Percentiles rank a stretch among this genome's conserved stretches.
Conservation (phyloP, 1,140 invertebrate species). For the Leptonema lineaticorne region DNA sequence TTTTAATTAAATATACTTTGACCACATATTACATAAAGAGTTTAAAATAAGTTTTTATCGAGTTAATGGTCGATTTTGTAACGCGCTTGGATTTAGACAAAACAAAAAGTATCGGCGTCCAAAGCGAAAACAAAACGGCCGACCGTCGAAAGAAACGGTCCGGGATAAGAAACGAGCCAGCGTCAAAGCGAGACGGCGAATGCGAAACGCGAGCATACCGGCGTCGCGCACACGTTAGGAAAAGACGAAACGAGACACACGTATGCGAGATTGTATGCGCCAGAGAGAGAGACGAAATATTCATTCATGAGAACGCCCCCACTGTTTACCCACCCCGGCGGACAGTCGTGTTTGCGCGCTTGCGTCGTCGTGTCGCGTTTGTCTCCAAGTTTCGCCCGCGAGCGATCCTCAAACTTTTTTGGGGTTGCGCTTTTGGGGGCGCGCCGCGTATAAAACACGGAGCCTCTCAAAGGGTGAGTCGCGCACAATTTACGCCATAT, state of each 20-base stretch:
- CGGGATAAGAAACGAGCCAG: too few species aligned
- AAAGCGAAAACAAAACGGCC: too few species aligned
- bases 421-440: not conserved
- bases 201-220: not conserved
- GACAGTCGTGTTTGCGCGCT: conserved; percentile 16
- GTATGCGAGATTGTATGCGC: not conserved
- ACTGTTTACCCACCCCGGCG: not conserved
- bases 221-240: too few species aligned
- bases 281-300: not conserved
- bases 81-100: too few species aligned
- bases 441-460: conserved; percentile 26
- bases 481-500: not conserved
- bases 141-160: too few species aligned
- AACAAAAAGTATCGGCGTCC: too few species aligned
- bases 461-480: conserved; percentile 29
- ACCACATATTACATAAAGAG: too few species aligned
- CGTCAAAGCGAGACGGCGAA: not conserved
- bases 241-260: conserved; percentile 7
- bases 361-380: conserved; percentile 19
- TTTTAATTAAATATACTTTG: too few species aligned
- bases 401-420: not conserved
- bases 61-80: too few species aligned
- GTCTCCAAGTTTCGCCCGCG: not conserved
- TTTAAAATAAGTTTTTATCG: too few species aligned
- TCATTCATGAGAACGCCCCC: conserved; percentile 12